Base-by-base conservation (phyloP, 2,113 vertebrate genomes). In the Lampris incognitus region DNA sequence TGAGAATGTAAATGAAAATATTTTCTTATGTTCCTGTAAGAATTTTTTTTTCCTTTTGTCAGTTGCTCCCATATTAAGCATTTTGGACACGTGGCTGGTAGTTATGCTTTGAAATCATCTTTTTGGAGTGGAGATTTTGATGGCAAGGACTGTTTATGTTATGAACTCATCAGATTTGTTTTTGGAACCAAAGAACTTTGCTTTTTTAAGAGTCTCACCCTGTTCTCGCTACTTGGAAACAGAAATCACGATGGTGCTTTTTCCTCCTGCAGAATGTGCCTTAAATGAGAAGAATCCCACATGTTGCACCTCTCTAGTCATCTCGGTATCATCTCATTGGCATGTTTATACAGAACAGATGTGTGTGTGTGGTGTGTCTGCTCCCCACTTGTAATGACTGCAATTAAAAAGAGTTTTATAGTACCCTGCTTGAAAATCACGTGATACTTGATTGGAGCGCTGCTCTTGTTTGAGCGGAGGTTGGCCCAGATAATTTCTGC, bases 381-480 rank as follows among this genome's bases (percentile, higher is more conserved):
- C 62, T 24, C 62, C 57, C 42, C 3, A 41, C 48, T 66, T 10
- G 13, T 74, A 79, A 66, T 61, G 51, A 36, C 37, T 46, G 60
- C 58, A 71, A 41, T 74, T 10, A 66, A 66, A 66, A 52, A 6
- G 4, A 44, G 9, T 13, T n/a, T 63, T 65, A 50, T 50, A 66
- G 83, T n/a, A 54, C 72, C 62, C 44, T 71, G 64, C 81, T 57
- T 72, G 54, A 50, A 70, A 36, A 66, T 46, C 66, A 69, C 70
- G 5, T 0, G 44, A 61, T 54, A 5, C 48, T 11, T 66, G 51
- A 72, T 74, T 76, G 11, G 11, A 24, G 24, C 24, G 24, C 24
- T 39, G 39, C 37, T 9, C 40, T 11, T 54, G 51, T 13, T 39
- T 69, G 56, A 58, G 46, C 11, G 44, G 40, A 62, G 41, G 56